Percentiles rank a stretch among this genome's conserved stretches.
phyloP scores from a whole-genome alignment of 2,113 vertebrate genomes.

The Lontra canadensis region DNA sequence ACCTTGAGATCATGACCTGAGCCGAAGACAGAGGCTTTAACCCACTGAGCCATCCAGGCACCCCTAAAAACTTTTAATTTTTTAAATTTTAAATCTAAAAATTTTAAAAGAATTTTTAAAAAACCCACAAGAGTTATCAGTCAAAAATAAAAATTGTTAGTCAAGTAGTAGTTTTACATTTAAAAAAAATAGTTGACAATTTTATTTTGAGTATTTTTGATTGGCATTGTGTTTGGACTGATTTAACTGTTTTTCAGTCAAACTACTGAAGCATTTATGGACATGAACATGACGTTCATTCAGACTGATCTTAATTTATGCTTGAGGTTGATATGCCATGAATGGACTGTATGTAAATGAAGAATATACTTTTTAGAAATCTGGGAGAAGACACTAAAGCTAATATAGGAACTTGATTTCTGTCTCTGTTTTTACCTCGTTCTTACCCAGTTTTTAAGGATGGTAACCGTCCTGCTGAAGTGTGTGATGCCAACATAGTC shows the following conservation, averaged over 20 bases:
- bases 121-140: not conserved
- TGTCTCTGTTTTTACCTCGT: not conserved
- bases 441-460: not conserved
- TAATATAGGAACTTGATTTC: not conserved
- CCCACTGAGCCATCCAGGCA: too few species aligned
- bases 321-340: not conserved
- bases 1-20: too few species aligned
- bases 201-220: slow-evolving; percentile 41
- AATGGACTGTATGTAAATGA: not conserved
- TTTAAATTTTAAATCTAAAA: too few species aligned
- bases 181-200: not conserved
- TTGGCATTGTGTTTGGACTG: not conserved
- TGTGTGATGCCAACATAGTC: not conserved
- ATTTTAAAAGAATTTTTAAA: not conserved
- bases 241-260: slow-evolving; percentile 49
- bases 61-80: not conserved
- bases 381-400: not conserved
- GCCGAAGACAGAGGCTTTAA: too few species aligned
- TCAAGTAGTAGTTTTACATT: not conserved
- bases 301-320: slow-evolving; percentile 24
- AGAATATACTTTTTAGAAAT: not conserved
- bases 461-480: not conserved
- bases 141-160: not conserved
- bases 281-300: not conserved
- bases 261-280: not conserved